Evolutionary conservation across 2,888 invertebrate genomes (phyloP).

Genomic region (Hedychridium roseum): DNA sequence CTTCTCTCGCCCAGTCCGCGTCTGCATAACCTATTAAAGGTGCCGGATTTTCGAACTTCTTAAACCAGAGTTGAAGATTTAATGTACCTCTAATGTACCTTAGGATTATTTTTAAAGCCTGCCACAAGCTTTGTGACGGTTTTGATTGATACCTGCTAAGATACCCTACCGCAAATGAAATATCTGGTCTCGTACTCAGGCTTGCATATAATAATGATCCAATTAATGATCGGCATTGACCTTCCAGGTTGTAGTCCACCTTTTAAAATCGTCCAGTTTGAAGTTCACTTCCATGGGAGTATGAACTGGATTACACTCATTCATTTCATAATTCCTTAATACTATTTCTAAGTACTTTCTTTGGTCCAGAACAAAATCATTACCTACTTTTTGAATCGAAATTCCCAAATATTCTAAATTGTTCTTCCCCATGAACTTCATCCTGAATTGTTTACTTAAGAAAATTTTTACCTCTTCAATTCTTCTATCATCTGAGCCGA

Average conservation of each 20-base stretch:
- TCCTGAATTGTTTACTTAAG: conserved; percentile 11
- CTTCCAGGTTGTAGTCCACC: not conserved
- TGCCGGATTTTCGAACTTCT: conserved; percentile 8
- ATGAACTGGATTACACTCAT: conserved; percentile 4
- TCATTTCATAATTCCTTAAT: conserved; percentile 7
- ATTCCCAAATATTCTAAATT: conserved; percentile 16
- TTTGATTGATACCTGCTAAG: conserved; percentile 15
- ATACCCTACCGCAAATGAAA: conserved; percentile 3
- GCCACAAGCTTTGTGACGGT: conserved; percentile 20
- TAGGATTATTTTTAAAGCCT: conserved; percentile 30
- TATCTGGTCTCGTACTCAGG: conserved; percentile 28
- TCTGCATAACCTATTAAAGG: conserved; percentile 28
- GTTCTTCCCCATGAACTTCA: conserved; percentile 15
- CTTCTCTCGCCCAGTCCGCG: conserved; percentile 26
- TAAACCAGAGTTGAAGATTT: conserved; percentile 21
- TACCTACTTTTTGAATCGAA: conserved; percentile 5
- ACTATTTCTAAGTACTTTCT: conserved; percentile 7
- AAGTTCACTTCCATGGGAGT: conserved; percentile 16
- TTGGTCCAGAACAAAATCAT: conserved; percentile 6
- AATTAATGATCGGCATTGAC: conserved; percentile 21
- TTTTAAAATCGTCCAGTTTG: conserved; percentile 4
- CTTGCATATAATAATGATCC: conserved; percentile 30
- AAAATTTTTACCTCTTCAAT: conserved; percentile 9
- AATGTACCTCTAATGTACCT: conserved; percentile 34
- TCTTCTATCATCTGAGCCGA: conserved; percentile 8